Conservation (phyloP, 2,888 invertebrate species). For the Pinctada fucata region DNA sequence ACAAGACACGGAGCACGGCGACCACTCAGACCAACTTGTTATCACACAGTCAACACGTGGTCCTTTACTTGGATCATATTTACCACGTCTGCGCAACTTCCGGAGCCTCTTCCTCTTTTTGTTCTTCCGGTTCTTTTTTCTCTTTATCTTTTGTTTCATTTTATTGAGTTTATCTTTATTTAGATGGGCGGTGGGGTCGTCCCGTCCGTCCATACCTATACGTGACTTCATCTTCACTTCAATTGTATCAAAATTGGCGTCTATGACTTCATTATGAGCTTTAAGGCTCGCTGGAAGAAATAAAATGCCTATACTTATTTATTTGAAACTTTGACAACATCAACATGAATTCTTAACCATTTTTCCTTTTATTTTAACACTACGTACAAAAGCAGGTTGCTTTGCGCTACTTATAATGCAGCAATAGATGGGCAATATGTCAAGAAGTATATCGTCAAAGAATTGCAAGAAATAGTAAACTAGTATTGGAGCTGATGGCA, state of each 20-base stretch:
- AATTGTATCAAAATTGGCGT: conserved; percentile 7
- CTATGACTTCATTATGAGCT: conserved; percentile 43
- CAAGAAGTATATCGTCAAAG: no score
- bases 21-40: conserved; percentile 71
- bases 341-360: no score
- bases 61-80: conserved; percentile 35
- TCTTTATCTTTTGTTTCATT: conserved; percentile 45
- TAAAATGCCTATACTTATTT: background rate
- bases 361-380: no score
- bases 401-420: no score
- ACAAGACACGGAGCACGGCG: conserved; percentile 72
- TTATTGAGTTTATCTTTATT: conserved; percentile 34
- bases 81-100: conserved; percentile 27
- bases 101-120: conserved; percentile 39
- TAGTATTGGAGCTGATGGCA: no score
- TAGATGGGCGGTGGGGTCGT: conserved; percentile 32
- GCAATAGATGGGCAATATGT: no score
- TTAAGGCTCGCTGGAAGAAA: conserved; percentile 15
- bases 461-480: no score
- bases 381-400: no score
- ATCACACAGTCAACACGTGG: conserved; percentile 68
- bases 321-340: conserved; percentile 7
- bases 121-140: conserved; percentile 48
- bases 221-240: conserved; percentile 20
- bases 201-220: conserved; percentile 23